phyloP scores from a whole-genome alignment of 2,888 invertebrate species.

The Seira ritae region DNA sequence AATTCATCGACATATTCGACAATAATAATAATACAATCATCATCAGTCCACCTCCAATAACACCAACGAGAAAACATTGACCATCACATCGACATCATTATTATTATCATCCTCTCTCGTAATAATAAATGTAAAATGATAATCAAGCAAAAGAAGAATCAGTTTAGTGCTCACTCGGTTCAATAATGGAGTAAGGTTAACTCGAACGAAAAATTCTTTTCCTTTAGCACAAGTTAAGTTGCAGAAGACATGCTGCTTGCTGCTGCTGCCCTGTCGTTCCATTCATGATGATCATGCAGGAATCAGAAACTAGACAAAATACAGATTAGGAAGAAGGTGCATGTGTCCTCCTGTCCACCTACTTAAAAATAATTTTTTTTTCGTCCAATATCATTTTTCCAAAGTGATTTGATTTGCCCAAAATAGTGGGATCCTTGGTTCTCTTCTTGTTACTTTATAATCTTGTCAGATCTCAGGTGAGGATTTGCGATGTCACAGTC shows the following conservation, averaged over 20 bases:
- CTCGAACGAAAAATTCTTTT: slow-evolving; percentile 38
- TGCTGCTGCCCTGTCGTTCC: slow-evolving; percentile 14
- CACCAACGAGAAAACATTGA: slow-evolving; percentile 53
- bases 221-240: neutral
- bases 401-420: slow-evolving; percentile 52
- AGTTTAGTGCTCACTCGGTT: slow-evolving; percentile 2
- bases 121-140: slow-evolving; percentile 14
- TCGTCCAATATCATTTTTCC: slow-evolving; percentile 20
- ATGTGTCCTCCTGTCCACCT: slow-evolving; percentile 67
- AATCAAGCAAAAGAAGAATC: slow-evolving; percentile 20
- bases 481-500: neutral
- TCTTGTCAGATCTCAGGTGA: slow-evolving; percentile 9
- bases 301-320: slow-evolving; percentile 1
- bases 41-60: slow-evolving; percentile 52
- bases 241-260: neutral
- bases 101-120: slow-evolving; percentile 10
- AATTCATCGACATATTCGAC: slow-evolving; percentile 61
- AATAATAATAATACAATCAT: slow-evolving; percentile 48
- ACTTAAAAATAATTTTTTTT: slow-evolving; percentile 41
- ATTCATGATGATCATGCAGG: slow-evolving; percentile 7
- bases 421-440: slow-evolving; percentile 45
- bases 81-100: slow-evolving; percentile 26
- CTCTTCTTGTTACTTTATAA: neutral
- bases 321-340: slow-evolving; percentile 43
- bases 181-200: slow-evolving; percentile 28